A percentile compares a stretch with the other conserved stretches of the same genome.
phyloP scores from a whole-genome alignment of 2,797 vertebrate species.

The Chelon labrosus region DNA sequence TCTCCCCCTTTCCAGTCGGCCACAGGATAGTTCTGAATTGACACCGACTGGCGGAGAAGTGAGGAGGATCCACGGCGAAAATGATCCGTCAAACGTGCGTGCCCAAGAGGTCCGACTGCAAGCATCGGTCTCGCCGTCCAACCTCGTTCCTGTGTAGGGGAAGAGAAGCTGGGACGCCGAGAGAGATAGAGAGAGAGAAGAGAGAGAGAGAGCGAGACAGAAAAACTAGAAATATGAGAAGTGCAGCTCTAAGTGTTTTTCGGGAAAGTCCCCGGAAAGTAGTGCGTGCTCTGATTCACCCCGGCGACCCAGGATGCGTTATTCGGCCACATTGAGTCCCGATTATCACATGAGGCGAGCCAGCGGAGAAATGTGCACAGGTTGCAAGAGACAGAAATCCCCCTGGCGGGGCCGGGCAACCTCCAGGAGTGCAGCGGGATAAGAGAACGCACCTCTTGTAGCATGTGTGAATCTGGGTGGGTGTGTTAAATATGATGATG shows the following conservation, averaged over 20 bases:
- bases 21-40: slow-evolving; percentile 1
- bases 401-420: slow-evolving; percentile 27
- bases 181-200: not conserved
- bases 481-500: slow-evolving; percentile 93
- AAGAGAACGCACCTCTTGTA: slow-evolving; percentile 66
- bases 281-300: slow-evolving; percentile 35
- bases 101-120: slow-evolving; percentile 68
- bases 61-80: not conserved
- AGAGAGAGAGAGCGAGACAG: not conserved
- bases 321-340: slow-evolving; percentile 33
- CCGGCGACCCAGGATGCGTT: slow-evolving; percentile 44
- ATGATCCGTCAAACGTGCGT: slow-evolving; percentile 76
- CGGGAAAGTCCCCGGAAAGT: slow-evolving; percentile 67
- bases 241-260: slow-evolving; percentile 24
- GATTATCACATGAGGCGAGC: slow-evolving; percentile 30
- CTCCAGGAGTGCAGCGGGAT: slow-evolving; percentile 26
- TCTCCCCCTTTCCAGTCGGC: slow-evolving; percentile 17
- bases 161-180: slow-evolving; percentile 46
- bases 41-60: slow-evolving; percentile 6
- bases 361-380: slow-evolving; percentile 72
- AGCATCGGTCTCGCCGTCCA: slow-evolving; percentile 73
- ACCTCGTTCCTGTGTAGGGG: slow-evolving; percentile 53
- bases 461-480: slow-evolving; percentile 85
- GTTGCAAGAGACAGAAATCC: slow-evolving; percentile 63
- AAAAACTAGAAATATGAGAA: not conserved